phyloP scores from a whole-genome alignment of 2,797 vertebrate genomes.

The Myioborus miniatus region DNA sequence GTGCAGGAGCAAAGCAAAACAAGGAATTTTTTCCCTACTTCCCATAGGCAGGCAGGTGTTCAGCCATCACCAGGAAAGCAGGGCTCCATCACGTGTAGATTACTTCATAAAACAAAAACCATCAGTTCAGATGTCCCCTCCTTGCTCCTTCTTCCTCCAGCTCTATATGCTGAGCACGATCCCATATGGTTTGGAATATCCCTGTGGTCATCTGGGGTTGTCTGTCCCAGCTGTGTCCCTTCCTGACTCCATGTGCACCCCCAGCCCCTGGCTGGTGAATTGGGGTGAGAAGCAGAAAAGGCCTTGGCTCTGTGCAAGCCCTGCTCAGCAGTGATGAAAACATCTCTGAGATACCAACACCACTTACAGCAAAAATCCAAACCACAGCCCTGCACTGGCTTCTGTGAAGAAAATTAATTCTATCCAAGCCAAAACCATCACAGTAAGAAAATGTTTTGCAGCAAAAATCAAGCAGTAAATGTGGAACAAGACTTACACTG shows the following conservation, averaged over 20 bases:
- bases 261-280: fast-evolving
- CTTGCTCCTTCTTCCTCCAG: not conserved
- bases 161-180: not conserved
- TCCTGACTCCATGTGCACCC: not conserved
- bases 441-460: not conserved
- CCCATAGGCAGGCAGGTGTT: not conserved
- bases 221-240: not conserved
- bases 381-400: not conserved
- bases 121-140: not conserved
- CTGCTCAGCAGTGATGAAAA: not conserved
- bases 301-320: not conserved
- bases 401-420: not conserved
- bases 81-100: not conserved
- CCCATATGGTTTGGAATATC: not conserved
- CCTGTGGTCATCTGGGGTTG: not conserved
- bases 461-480: not conserved
- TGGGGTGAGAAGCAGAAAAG: not conserved
- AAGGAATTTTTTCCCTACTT: not conserved
- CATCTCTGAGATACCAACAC: not conserved
- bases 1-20: not conserved
- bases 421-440: not conserved
- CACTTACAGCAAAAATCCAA: not conserved
- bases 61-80: not conserved
- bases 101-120: not conserved
- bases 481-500: not conserved